phyloP scores from a whole-genome alignment of 2,888 invertebrate genomes.

The Acanthococcus lagerstroemiae region DNA sequence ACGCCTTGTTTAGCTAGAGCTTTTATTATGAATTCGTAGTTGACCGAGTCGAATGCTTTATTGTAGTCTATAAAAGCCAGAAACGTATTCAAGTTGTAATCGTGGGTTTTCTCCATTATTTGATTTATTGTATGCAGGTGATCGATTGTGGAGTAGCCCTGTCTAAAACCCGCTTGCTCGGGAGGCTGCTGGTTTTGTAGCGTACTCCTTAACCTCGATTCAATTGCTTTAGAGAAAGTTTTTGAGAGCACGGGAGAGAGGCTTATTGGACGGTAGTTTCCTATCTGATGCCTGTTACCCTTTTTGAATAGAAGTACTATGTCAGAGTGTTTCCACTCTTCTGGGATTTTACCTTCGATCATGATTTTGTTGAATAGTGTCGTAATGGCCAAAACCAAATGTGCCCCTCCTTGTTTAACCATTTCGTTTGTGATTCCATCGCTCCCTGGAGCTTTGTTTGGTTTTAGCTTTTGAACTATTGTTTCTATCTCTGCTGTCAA shows the following conservation, averaged over 20 bases:
- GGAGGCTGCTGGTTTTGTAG: background rate
- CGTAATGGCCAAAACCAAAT: background rate
- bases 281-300: conserved; percentile 13
- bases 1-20: background rate
- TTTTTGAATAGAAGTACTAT: conserved; percentile 24
- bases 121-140: background rate
- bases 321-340: conserved; percentile 6
- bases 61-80: conserved; percentile 2
- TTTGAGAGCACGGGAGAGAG: background rate
- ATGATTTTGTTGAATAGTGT: background rate
- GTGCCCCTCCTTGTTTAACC: background rate
- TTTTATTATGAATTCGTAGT: background rate
- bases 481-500: too few species aligned
- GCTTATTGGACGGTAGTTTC: conserved; percentile 21
- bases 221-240: conserved; percentile 5
- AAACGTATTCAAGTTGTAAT: background rate
- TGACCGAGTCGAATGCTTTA: conserved; percentile 12
- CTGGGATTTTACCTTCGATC: conserved; percentile 6
- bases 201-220: background rate
- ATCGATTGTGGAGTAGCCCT: conserved; percentile 1
- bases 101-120: background rate
- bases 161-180: conserved; percentile 21
- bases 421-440: too few species aligned
- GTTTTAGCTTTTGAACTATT: too few species aligned
- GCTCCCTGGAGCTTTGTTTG: too few species aligned